Base-by-base conservation (phyloP, 2,888 invertebrate species). In the Apomyelois bistriatella region DNA sequence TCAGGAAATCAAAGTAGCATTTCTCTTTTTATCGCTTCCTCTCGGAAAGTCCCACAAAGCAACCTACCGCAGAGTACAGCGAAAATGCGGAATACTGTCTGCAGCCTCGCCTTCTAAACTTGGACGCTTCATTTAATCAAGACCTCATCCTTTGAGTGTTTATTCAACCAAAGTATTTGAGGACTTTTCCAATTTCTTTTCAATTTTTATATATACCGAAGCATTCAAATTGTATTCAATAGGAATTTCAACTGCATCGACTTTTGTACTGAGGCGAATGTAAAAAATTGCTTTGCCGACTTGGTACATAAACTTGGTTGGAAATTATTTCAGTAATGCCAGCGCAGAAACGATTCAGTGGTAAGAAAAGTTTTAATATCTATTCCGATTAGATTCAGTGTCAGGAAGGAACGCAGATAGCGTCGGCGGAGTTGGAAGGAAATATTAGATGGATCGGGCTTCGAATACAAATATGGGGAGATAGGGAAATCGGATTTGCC, bases 371-470 rank as follows among this genome's bases (percentile, higher is more conserved):
- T 90, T 90, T 90, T 91, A 90, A 90, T 91, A 91, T 90, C 87
- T 86, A 88, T 90, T 88, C 90, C 87, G 89, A 90, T 90, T 89
- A 86, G 90, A 89, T 90, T 87, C 88, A 86, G 88, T 88, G 88
- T 85, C 86, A 90, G 87, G 85, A 83, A 87, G 80, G 85, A 85
- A 86, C 85, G 85, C 76, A 83, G 86, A 85, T 87, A 87, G 82
- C 83, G 80, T 74, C 72, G 79, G 78, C 74, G 78, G 82, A 85
- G 84, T 80, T 82, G 85, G 85, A 83, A 85, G 87, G 85, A 88
- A 88, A 87, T 88, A 88, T 90, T 85, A 88, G 88, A 87, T 76
- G 84, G 83, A 87, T 88, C 86, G 80, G 80, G 86, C 74, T 82
- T 82, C 84, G 87, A 88, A 88, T 89, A 89, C 88, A 89, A 88